A percentile compares a stretch with the other conserved stretches of the same genome.
These are phyloP conservation scores for Bradypodion pumilum DNA, from an alignment of 2,797 vertebrate species.

Conservation along the genomic window DNA sequence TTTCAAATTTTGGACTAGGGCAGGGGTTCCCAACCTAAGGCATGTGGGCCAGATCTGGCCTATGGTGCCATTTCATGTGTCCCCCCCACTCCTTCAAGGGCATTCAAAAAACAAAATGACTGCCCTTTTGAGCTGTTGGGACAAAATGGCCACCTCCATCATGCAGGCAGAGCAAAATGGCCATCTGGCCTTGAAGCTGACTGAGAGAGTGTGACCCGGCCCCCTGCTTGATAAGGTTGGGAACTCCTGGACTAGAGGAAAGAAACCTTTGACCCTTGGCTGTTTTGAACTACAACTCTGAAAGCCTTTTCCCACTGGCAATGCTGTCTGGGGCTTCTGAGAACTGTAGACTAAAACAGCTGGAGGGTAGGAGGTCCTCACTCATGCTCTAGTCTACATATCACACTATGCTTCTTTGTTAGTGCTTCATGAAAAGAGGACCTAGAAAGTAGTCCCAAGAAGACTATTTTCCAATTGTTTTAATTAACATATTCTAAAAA, in stretches of 20 bases:
- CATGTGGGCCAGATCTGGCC: no score
- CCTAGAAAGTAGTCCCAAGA: not conserved
- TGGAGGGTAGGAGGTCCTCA: not conserved
- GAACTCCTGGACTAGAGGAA: not conserved
- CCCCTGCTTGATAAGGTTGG: no score
- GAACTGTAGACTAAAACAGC: not conserved
- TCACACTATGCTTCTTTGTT: not conserved
- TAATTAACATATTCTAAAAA: conserved; percentile 12
- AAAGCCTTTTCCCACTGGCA: not conserved
- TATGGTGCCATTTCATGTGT: no score
- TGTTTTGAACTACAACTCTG: not conserved
- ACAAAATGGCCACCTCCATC: no score
- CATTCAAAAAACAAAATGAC: no score
- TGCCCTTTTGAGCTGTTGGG: no score
- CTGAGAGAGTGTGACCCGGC: no score
- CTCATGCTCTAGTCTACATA: not conserved
- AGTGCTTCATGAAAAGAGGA: not conserved
- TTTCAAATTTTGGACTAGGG: not conserved
- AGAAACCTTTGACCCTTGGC: not conserved
- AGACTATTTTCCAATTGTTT: conserved; percentile 17
- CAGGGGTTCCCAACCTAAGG: no score
- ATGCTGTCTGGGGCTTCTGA: not conserved
- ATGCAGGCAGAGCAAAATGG: no score
- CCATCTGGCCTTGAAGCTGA: no score
- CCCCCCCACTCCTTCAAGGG: no score